phyloP scores from a whole-genome alignment of 2,113 vertebrate species.

The Eurystomus gularis region DNA sequence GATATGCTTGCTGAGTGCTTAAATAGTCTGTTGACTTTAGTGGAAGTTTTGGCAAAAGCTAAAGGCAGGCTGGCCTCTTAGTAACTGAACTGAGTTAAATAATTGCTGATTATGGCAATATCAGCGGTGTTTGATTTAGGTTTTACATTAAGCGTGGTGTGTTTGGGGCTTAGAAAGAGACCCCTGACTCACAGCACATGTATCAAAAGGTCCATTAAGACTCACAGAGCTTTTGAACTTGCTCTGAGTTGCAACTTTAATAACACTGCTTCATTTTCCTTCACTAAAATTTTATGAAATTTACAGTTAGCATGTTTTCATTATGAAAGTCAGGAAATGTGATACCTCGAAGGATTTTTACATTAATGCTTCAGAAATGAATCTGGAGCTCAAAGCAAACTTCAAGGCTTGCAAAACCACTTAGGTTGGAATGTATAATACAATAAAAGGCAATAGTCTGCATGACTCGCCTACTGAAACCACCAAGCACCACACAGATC shows the following conservation, averaged over 20 bases:
- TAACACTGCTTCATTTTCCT: not conserved
- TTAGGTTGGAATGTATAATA: not conserved
- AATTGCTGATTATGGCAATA: not conserved
- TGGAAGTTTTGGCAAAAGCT: not conserved
- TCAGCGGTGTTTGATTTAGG: not conserved
- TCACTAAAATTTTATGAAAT: not conserved
- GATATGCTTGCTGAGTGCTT: not conserved
- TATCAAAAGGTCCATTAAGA: not conserved
- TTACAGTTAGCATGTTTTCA: not conserved
- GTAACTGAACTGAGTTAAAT: not conserved
- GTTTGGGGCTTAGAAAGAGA: not conserved
- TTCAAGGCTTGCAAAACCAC: constrained; percentile 27
- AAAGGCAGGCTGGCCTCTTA: not conserved
- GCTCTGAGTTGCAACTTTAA: not conserved
- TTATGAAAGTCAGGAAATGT: not conserved
- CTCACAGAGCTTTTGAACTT: not conserved
- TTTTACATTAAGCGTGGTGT: not conserved
- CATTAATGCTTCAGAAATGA: not conserved
- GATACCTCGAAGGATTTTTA: not conserved
- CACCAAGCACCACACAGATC: not conserved
- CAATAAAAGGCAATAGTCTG: constrained; percentile 8
- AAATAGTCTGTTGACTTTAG: not conserved
- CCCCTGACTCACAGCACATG: not conserved
- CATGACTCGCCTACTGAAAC: not conserved
- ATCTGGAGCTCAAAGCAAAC: constrained; percentile 2